Evolutionary conservation across 2,113 vertebrate genomes (phyloP).

Genomic region (Chauna torquata): DNA sequence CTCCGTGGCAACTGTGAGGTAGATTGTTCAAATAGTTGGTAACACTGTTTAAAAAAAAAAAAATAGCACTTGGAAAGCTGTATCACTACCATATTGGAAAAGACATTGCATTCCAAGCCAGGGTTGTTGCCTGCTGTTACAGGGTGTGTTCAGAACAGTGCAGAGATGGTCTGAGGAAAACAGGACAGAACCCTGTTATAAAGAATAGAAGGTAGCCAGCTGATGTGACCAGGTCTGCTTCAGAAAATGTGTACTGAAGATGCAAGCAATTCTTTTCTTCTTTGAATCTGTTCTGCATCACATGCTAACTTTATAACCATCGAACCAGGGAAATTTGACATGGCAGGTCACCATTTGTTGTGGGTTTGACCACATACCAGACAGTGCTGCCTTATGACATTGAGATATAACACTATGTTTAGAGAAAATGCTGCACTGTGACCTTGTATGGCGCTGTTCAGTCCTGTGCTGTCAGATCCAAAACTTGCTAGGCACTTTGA

Average conservation of each 20-base stretch:
- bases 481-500: background rate
- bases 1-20: conserved; percentile 19
- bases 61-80: conserved; percentile 35
- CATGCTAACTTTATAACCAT: background rate
- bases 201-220: background rate
- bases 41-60: background rate
- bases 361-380: background rate
- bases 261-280: background rate
- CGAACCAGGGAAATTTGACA: background rate
- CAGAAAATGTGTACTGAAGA: background rate
- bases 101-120: background rate
- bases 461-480: background rate
- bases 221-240: background rate
- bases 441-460: background rate
- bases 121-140: background rate
- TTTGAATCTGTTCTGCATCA: background rate
- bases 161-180: background rate
- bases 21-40: background rate
- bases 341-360: background rate
- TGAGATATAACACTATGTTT: background rate
- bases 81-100: background rate
- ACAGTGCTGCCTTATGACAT: background rate
- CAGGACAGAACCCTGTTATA: background rate
- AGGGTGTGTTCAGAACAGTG: background rate
- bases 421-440: background rate